Conservation (phyloP, 2,113 vertebrate species). For the Tetrax tetrax region DNA sequence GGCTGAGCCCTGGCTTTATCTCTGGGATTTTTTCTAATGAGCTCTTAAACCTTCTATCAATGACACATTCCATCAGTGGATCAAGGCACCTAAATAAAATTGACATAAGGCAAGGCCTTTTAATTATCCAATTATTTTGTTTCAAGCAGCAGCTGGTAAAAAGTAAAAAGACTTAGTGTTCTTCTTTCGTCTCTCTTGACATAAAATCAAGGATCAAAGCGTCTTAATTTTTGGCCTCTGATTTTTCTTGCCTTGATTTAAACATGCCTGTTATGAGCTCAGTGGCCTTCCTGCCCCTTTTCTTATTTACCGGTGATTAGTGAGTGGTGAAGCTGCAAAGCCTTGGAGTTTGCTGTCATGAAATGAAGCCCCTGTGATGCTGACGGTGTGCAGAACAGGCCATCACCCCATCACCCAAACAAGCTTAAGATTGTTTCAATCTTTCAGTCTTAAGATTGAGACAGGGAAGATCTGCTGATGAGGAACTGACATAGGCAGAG, state of each 20-base stretch:
- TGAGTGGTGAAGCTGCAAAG: slow-evolving; percentile 27
- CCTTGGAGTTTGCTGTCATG: not conserved
- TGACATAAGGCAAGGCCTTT: slow-evolving; percentile 73
- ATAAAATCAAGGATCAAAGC: slow-evolving; percentile 75
- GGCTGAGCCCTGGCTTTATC: slow-evolving; percentile 24
- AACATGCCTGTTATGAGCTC: slow-evolving; percentile 48
- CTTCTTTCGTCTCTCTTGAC: slow-evolving; percentile 65
- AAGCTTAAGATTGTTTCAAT: no score
- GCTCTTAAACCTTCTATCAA: slow-evolving; percentile 64
- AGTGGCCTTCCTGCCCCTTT: slow-evolving; percentile 42
- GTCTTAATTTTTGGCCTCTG: slow-evolving; percentile 50
- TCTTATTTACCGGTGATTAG: slow-evolving; percentile 51
- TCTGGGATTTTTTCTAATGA: slow-evolving; percentile 48
- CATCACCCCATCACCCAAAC: not conserved
- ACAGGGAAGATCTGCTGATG: not conserved
- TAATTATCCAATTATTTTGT: slow-evolving; percentile 78
- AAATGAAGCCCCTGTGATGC: not conserved
- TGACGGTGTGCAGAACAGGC: not conserved
- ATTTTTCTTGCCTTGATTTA: slow-evolving; percentile 67
- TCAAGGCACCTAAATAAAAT: slow-evolving; percentile 75
- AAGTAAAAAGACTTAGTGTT: slow-evolving; percentile 68
- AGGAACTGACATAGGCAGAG: not conserved
- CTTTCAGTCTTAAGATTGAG: not conserved
- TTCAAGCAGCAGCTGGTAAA: slow-evolving; percentile 71
- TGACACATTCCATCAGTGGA: slow-evolving; percentile 73